Base-by-base conservation (phyloP, 2,888 invertebrate species). In the Carcina quercana region DNA sequence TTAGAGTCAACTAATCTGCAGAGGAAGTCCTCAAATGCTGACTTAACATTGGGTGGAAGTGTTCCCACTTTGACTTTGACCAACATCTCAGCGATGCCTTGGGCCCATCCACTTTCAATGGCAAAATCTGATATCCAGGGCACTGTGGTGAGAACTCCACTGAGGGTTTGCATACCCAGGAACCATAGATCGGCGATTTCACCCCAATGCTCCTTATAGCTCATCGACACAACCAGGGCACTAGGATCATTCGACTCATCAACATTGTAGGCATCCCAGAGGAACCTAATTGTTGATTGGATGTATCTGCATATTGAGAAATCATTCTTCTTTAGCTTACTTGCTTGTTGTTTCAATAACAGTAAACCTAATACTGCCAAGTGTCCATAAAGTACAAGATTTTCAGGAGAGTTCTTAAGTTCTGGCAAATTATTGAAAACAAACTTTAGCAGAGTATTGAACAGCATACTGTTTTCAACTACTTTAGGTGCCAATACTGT, bases 111-210 rank as follows among this genome's bases (percentile, higher is more conserved):
- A 62, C 95, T 95, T 55, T 96, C 96, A 38, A 96, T 90, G 3
- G 94, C 92, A 72, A 95, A 95, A 55, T 95, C 94, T 0, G 94
- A 93, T 40, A 95, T 89, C 95, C 95, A 95, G 3, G 95, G 94
- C 39, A 95, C 88, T 38, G 90, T 87, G 11, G 93, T 89, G 22
- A 96, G 72, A 0, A 95, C 90, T 17, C 91, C 89, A 55, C 94
- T 90, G 86, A 96, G 91, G 1, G 96, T 95, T 67, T 96, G 96
- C 94, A 96, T 95, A 13, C 96, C 96, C 39, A 96, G 83, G 70
- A 95, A 96, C 96, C 96, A 96, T 8, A 96, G 76, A 59, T 96
- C 96, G 63, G 91, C 92, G 37, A 96, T 86, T 65, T 96, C 95
- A 82, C 90, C 89, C 96, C 96, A 96, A 54, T 90, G 87, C 61